Evolutionary conservation across 1,140 invertebrate genomes (phyloP), one percentile per base, ranked within the genome.

Genomic region (Onthophagus taurus): DNA sequence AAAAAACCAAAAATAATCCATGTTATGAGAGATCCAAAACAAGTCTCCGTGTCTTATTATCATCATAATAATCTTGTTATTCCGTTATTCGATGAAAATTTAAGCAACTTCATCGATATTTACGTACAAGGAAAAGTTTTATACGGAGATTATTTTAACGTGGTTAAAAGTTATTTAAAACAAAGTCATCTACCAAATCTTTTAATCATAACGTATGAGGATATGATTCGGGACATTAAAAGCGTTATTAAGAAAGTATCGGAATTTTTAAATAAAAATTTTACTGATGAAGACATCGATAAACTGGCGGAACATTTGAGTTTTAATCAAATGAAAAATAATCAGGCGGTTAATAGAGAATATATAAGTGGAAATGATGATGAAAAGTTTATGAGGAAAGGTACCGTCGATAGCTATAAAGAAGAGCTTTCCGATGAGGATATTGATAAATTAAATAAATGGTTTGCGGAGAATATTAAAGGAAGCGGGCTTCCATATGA

Each of bases 11-110:
- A 46, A 73, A 75, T 88, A 1, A 75, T 89, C 31, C 88, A 87
- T 51, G 72, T 87, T 1, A 71, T 74, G 1, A 72, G 85, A 49
- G 85, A 89, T 59, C 78, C 83, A 1, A 88, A 85, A 60, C 85
- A 89, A 57, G 75, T 76, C 1, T 74, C 74, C 9, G 72, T 89
- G 1, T 87, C 83, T 0, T 84, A 78, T 53, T 88, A 72, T 55
- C 74, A 87, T 60, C 74, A 89, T 20, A 72, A 72, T 54, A 70
- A 67, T 30, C 58, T 77, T n/a, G n/a, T n/a, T n/a, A n/a, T n/a
- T n/a, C n/a, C n/a, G n/a, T n/a, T n/a, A n/a, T n/a, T n/a, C n/a
- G n/a, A n/a, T n/a, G n/a, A n/a, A n/a, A n/a, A n/a, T n/a, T n/a
- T n/a, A n/a, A n/a, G n/a, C n/a, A n/a, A n/a, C n/a, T n/a, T n/a